phyloP scores from a whole-genome alignment of 2,113 vertebrate species.

The Anolis carolinensis region DNA sequence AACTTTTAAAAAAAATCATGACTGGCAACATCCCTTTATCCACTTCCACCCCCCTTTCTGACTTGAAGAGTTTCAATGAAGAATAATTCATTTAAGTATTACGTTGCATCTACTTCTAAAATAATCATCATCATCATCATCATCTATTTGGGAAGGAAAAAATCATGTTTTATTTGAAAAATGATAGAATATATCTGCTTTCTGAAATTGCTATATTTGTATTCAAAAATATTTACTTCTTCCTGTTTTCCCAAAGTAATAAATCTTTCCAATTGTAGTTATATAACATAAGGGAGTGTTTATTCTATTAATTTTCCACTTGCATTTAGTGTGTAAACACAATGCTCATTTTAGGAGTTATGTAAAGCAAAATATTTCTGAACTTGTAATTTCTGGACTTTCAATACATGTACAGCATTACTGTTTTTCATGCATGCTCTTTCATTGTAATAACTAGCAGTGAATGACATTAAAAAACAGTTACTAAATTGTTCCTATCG shows the following conservation, averaged over 20 bases:
- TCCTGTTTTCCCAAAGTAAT: not conserved
- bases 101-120: not conserved
- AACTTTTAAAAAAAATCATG: no score
- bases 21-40: no score
- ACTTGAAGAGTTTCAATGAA: no score
- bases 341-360: not conserved
- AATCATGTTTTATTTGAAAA: no score
- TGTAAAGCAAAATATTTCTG: not conserved
- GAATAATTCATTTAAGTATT: no score
- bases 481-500: conserved; percentile 44
- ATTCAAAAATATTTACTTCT: not conserved
- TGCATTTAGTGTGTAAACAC: not conserved
- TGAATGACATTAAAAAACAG: conserved; percentile 28
- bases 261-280: not conserved
- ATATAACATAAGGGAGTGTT: not conserved
- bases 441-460: conserved; percentile 39
- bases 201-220: not conserved
- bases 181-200: not conserved
- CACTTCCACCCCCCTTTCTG: no score
- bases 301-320: not conserved
- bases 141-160: not conserved
- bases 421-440: not conserved
- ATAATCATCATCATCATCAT: not conserved
- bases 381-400: not conserved
- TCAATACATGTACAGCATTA: conserved; percentile 4